A percentile compares a stretch with the other conserved stretches of the same genome.
Conservation (phyloP, 2,888 invertebrate genomes). For the Pollenia labialis region DNA sequence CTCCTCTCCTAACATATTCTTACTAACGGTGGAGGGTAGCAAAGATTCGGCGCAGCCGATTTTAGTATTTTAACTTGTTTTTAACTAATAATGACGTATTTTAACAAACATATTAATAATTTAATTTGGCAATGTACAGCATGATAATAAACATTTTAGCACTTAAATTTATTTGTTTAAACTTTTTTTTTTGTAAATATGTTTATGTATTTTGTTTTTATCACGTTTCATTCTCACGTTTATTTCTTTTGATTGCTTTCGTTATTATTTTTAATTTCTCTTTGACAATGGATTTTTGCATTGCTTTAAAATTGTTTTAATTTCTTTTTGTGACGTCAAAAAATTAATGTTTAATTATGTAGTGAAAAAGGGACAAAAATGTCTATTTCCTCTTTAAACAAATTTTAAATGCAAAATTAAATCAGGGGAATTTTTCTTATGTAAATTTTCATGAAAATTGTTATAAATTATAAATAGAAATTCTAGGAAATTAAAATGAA, state of each 20-base stretch:
- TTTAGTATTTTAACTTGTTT: too few relatives aligned
- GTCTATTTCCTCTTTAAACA: too few relatives aligned
- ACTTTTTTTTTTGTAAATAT: not conserved
- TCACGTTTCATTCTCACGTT: conserved; percentile 38
- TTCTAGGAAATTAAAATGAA: too few relatives aligned
- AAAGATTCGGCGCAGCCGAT: too few relatives aligned
- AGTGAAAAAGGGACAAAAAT: not conserved
- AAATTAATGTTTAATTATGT: not conserved
- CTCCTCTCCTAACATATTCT: too few relatives aligned
- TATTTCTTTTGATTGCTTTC: conserved; percentile 22
- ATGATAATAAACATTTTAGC: not conserved
- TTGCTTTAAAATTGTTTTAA: conserved; percentile 1
- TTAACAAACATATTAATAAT: too few relatives aligned
- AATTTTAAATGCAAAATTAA: not conserved
- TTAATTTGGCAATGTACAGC: too few relatives aligned
- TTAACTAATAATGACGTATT: too few relatives aligned
- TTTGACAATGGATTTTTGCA: conserved; percentile 4
- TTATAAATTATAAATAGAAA: too few relatives aligned
- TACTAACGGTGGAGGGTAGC: too few relatives aligned
- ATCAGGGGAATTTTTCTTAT: not conserved
- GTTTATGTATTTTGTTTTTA: conserved; percentile 1
- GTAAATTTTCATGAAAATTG: too few relatives aligned
- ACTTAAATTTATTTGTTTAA: conserved; percentile 3
- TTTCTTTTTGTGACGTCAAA: conserved; percentile 34
- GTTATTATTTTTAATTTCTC: conserved; percentile 30